Base-by-base conservation (phyloP, 2,888 invertebrate species). In the Drosophila recens region DNA sequence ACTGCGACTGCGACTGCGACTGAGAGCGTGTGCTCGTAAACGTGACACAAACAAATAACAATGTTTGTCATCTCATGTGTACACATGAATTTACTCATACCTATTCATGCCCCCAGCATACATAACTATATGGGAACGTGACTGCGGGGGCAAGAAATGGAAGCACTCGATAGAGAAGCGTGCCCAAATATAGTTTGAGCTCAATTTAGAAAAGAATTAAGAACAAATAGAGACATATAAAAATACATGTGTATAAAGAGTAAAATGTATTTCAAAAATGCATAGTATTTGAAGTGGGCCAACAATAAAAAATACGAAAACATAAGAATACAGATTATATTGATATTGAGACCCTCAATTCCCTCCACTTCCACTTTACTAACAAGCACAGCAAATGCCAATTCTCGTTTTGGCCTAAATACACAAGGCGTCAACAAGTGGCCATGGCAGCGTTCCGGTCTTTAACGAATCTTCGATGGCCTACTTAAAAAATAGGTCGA, bases 361-460 rank as follows among this genome's bases (percentile, higher is more conserved):
- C 33, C 30, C 33, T 30, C 17, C 15, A 52, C 57, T 10, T 15
- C 48, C 33, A 9, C 42, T 15, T 43, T 3, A 15, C 13, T 15
- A 27, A 38, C 49, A 58, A 75, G 53, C 64, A 68, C 72, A 52
- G 52, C 80, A 71, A 82, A 72, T 75, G 66, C 65, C 75, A 73
- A 78, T 75, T 67, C 75, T 75, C 75, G 82, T 72, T 87, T 80
- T 89, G 89, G 88, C 87, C 85, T 87, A 83, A 82, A 88, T 86
- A 87, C 69, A 76, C 86, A 81, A 81, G 72, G 72, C 67, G 67
- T 62, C 71, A 83, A 75, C 82, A 81, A 87, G 67, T 72, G 65
- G 62, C 43, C 54, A 70, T 62, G 54, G 48, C 62, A 69, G 43
- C 58, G 46, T 67, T 71, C 40, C 70, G 78, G 52, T 66, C 72